Percentiles rank a stretch among this genome's conserved stretches.
These are phyloP conservation scores for Bucco capensis DNA, from an alignment of 2,113 vertebrate species.

Conservation along the genomic window DNA sequence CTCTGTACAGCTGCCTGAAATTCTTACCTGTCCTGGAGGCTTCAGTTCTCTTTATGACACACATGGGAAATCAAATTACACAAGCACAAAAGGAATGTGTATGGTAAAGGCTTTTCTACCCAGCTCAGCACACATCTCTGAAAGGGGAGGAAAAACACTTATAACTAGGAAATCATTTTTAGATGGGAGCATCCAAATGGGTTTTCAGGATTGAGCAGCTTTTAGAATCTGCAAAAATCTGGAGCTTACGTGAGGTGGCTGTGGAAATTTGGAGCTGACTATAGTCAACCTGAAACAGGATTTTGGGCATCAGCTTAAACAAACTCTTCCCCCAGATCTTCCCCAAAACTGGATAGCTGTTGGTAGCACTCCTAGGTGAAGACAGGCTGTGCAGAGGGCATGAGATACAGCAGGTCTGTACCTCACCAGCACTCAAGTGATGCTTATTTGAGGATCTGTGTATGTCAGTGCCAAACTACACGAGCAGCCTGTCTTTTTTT, in stretches of 20 bases:
- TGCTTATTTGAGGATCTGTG: not conserved
- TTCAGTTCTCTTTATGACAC: not conserved
- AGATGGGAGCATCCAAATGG: not conserved
- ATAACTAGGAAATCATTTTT: not conserved
- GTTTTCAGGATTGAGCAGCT: not conserved
- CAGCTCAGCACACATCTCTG: not conserved
- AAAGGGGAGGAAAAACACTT: accelerated
- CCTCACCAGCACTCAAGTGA: not conserved
- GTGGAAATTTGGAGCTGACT: not conserved
- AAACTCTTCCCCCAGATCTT: not conserved
- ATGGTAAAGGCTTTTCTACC: not conserved
- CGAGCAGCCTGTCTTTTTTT: not conserved
- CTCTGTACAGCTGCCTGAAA: not conserved
- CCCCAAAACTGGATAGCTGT: not conserved
- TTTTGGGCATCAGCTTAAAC: not conserved
- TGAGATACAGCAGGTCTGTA: not conserved
- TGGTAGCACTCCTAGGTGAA: not conserved
- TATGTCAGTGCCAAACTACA: not conserved
- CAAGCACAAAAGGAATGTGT: not conserved
- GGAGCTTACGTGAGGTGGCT: not conserved
- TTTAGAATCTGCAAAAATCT: not conserved
- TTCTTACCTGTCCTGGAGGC: not conserved
- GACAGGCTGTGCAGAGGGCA: not conserved
- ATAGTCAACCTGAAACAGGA: not conserved
- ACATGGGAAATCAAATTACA: not conserved